Conservation (phyloP, 2,113 vertebrate species). For the Chlamydotis undulata region DNA sequence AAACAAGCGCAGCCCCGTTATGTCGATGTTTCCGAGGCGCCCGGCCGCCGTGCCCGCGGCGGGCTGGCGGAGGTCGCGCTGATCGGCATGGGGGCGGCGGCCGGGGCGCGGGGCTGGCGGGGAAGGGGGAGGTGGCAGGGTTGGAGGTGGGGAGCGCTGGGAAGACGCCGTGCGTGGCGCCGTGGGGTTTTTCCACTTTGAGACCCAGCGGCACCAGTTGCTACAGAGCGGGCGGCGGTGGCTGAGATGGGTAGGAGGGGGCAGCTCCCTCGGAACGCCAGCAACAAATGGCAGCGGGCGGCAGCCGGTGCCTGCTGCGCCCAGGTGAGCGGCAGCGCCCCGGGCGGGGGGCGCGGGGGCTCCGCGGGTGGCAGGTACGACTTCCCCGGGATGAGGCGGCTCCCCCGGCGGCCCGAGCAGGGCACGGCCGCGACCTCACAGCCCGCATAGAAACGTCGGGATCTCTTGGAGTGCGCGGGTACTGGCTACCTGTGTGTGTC, state of each 20-base stretch:
- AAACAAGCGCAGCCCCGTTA: too few relatives aligned
- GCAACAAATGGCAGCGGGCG: conserved; percentile 39
- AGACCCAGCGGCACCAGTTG: background rate
- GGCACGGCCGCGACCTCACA: background rate
- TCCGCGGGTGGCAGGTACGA: background rate
- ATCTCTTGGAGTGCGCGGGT: background rate
- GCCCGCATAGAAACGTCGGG: background rate
- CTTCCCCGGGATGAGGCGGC: background rate
- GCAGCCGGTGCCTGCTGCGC: background rate
- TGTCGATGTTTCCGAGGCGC: background rate
- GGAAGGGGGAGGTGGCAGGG: background rate
- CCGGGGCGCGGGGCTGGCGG: background rate
- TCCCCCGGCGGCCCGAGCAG: background rate
- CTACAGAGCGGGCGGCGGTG: background rate
- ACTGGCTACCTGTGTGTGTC: accelerated
- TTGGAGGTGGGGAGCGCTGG: background rate
- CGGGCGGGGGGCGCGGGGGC: background rate
- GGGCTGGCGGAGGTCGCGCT: background rate
- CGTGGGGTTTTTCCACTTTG: conserved; percentile 38
- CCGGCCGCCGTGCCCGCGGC: background rate
- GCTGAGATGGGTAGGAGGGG: background rate
- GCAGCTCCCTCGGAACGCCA: background rate
- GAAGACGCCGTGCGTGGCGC: background rate
- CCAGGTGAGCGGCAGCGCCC: conserved; percentile 28
- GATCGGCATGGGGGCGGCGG: background rate